Evolutionary conservation across 2,113 vertebrate species (phyloP).

Genomic region (Catharus minimus): DNA sequence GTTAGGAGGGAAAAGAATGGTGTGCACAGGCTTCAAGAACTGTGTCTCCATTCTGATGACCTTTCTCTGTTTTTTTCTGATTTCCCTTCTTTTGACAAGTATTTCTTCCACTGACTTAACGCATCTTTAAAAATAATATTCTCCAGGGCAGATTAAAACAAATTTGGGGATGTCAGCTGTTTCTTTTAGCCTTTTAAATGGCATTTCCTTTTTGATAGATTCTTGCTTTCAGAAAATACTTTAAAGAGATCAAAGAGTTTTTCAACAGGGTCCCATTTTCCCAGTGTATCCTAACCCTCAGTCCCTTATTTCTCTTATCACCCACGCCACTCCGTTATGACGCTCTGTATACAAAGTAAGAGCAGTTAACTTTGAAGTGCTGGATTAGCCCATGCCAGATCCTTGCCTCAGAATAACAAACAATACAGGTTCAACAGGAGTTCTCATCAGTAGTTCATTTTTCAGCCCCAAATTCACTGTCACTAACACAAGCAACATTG

Average conservation of each 20-base stretch:
- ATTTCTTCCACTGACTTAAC: conserved; percentile 50
- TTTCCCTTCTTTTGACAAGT: conserved; percentile 22
- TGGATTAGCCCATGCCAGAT: conserved; percentile 85
- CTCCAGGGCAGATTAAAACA: conserved; percentile 55
- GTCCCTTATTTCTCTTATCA: conserved; percentile 90
- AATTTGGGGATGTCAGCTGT: conserved; percentile 70
- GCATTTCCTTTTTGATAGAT: conserved; percentile 84
- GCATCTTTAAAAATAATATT: conserved; percentile 68
- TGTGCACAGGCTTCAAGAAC: not conserved
- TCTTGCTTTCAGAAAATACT: conserved; percentile 86
- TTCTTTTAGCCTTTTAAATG: conserved; percentile 70
- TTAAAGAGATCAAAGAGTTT: conserved; percentile 90
- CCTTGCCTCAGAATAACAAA: conserved; percentile 92
- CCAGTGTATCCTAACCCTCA: conserved; percentile 80
- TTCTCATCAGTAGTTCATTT: conserved; percentile 87
- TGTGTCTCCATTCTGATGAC: conserved; percentile 17
- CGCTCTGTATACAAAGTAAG: conserved; percentile 89
- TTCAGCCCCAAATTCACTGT: conserved; percentile 86
- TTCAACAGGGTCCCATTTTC: conserved; percentile 75
- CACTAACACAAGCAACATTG: conserved; percentile 85
- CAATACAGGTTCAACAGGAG: conserved; percentile 83
- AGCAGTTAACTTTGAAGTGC: conserved; percentile 88
- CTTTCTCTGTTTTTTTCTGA: not conserved
- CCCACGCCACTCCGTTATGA: conserved; percentile 82
- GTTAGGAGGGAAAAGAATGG: not conserved